Percentiles rank a stretch among this genome's conserved stretches.
These are phyloP conservation scores for Pollenia angustigena DNA, from an alignment of 2,888 invertebrate species.

Conservation along the genomic window DNA sequence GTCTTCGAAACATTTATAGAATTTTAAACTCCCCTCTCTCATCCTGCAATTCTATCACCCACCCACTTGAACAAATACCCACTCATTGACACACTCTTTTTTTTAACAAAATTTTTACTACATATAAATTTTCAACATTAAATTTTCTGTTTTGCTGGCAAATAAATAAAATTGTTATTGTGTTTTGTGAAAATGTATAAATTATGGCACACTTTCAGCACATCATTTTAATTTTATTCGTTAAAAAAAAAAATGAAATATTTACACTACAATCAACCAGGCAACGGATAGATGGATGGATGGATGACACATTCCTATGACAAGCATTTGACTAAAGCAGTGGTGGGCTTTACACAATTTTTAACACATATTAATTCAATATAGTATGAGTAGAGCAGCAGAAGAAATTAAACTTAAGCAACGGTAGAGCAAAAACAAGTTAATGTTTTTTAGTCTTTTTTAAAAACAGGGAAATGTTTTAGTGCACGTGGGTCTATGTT, in stretches of 20 bases:
- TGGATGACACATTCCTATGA: slow-evolving; percentile 23
- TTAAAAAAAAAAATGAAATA: not conserved
- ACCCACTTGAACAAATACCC: not conserved
- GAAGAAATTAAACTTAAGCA: too few species aligned
- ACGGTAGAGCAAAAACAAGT: too few species aligned
- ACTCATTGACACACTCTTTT: too few species aligned
- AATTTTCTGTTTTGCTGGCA: slow-evolving; percentile 23
- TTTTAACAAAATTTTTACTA: slow-evolving; percentile 23
- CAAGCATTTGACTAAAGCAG: slow-evolving; percentile 6
- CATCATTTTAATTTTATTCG: slow-evolving; percentile 51
- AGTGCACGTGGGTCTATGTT: too few species aligned
- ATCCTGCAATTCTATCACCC: slow-evolving; percentile 13
- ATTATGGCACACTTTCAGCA: slow-evolving; percentile 71
- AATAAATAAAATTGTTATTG: slow-evolving; percentile 32
- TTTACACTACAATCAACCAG: slow-evolving; percentile 38
- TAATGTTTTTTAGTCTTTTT: too few species aligned
- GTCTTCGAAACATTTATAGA: not conserved
- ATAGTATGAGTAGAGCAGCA: too few species aligned
- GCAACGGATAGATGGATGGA: not conserved
- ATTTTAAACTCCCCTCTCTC: slow-evolving; percentile 28
- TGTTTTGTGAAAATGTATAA: slow-evolving; percentile 42
- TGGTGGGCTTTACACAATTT: too few species aligned
- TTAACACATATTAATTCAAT: too few species aligned
- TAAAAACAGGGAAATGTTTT: too few species aligned
- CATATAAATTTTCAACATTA: slow-evolving; percentile 8